Evolutionary conservation across 2,888 invertebrate genomes (phyloP).

Genomic region (Tetragnatha montana): DNA sequence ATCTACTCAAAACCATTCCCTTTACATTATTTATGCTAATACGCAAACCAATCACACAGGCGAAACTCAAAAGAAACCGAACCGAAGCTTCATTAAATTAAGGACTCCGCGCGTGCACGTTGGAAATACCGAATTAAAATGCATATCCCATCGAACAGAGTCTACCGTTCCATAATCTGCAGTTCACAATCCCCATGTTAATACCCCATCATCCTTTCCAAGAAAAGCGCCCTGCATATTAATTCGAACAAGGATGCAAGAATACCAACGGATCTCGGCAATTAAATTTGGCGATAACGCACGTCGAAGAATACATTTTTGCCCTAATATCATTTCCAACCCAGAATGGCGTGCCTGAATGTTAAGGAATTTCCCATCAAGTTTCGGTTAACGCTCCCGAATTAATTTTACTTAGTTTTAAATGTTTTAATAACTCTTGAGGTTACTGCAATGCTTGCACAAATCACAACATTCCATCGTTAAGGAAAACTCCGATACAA

Average conservation of each 20-base stretch:
- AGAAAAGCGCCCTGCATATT: neutral
- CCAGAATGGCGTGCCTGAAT: neutral
- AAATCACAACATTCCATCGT: constrained; percentile 59
- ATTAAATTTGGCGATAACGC: neutral
- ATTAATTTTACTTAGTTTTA: constrained; percentile 43
- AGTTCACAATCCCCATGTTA: neutral
- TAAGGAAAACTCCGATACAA: constrained; percentile 24
- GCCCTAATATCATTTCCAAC: neutral
- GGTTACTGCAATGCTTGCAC: constrained; percentile 6
- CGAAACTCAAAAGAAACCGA: neutral
- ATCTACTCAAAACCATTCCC: neutral
- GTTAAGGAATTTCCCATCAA: neutral
- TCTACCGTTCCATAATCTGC: neutral
- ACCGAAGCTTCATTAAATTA: neutral
- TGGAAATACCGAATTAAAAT: neutral
- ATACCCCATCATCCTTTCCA: neutral
- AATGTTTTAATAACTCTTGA: constrained; percentile 59
- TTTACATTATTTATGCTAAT: neutral
- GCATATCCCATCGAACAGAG: neutral
- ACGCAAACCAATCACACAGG: neutral
- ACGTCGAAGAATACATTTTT: neutral
- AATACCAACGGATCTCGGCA: neutral
- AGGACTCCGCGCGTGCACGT: neutral
- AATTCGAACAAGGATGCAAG: neutral
- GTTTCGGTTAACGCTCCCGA: neutral